These are phyloP conservation scores for Ecliptopera silaceata DNA, from an alignment of 2,888 invertebrate species.

Conservation along the genomic window DNA sequence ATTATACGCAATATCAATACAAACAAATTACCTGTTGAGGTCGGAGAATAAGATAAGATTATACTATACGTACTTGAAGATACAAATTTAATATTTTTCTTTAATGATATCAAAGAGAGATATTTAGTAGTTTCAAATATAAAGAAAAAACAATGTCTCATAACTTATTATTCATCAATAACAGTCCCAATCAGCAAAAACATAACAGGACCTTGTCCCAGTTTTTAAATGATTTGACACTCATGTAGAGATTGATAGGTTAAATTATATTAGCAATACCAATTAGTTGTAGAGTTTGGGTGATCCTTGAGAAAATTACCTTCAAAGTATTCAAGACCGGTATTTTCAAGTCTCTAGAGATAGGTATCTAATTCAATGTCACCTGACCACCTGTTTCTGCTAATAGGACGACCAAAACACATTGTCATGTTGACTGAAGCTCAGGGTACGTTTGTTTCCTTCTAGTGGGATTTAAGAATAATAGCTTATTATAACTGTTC, in stretches of 20 bases:
- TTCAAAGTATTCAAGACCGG: neutral
- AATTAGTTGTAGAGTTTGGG: neutral
- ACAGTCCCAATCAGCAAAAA: neutral
- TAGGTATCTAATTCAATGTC: slow-evolving; percentile 1
- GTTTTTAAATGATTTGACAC: neutral
- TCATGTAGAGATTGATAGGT: too few relatives aligned
- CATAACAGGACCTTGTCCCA: neutral
- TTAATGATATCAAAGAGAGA: too few relatives aligned
- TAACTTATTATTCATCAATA: too few relatives aligned
- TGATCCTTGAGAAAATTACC: neutral
- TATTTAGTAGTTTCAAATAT: too few relatives aligned
- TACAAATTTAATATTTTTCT: too few relatives aligned
- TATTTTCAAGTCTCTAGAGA: slow-evolving; percentile 2
- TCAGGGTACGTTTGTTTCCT: neutral
- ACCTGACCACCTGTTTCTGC: neutral
- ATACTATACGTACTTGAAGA: too few relatives aligned
- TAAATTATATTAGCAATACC: neutral
- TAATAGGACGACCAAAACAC: neutral
- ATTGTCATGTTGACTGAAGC: neutral
- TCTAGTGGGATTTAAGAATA: too few relatives aligned
- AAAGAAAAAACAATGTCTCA: neutral
- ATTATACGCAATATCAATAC: neutral
- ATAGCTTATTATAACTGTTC: too few relatives aligned
- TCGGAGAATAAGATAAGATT: neutral
- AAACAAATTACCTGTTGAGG: neutral